These are phyloP conservation scores for Phaedon cochleariae DNA, from an alignment of 2,888 invertebrate species.

Conservation along the genomic window DNA sequence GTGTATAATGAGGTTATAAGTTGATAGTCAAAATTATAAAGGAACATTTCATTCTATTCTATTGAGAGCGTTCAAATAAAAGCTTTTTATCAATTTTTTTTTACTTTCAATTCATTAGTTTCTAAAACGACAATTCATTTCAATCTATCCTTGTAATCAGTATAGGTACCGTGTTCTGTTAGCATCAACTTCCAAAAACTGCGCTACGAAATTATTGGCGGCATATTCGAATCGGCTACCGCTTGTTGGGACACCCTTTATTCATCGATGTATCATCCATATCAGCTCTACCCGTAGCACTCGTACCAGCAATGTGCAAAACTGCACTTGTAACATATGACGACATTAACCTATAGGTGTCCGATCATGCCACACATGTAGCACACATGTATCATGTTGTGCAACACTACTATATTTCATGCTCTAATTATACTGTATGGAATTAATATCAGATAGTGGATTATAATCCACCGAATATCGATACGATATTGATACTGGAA, in stretches of 20 bases:
- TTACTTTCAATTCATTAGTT: too few relatives aligned
- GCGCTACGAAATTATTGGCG: too few relatives aligned
- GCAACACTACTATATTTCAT: constrained; percentile 34
- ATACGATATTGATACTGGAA: not conserved
- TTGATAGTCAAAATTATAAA: too few relatives aligned
- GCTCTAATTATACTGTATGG: constrained; percentile 22
- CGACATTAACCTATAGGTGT: constrained; percentile 27
- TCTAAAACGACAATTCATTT: too few relatives aligned
- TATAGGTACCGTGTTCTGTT: too few relatives aligned
- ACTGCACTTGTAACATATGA: constrained; percentile 26
- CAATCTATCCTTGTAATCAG: too few relatives aligned
- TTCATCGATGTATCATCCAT: not conserved
- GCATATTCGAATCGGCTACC: not conserved
- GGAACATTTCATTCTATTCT: too few relatives aligned
- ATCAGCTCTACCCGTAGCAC: not conserved
- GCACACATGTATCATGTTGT: constrained; percentile 33
- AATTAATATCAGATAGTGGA: constrained; percentile 16
- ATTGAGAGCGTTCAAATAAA: too few relatives aligned
- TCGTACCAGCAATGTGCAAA: not conserved
- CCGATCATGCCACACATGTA: constrained; percentile 29
- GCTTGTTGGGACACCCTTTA: too few relatives aligned
- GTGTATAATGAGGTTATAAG: too few relatives aligned
- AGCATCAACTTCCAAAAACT: too few relatives aligned
- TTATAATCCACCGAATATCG: constrained; percentile 17
- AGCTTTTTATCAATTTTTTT: too few relatives aligned